These are phyloP conservation scores for Nomada fucata DNA, from an alignment of 2,888 invertebrate species.

Conservation along the genomic window DNA sequence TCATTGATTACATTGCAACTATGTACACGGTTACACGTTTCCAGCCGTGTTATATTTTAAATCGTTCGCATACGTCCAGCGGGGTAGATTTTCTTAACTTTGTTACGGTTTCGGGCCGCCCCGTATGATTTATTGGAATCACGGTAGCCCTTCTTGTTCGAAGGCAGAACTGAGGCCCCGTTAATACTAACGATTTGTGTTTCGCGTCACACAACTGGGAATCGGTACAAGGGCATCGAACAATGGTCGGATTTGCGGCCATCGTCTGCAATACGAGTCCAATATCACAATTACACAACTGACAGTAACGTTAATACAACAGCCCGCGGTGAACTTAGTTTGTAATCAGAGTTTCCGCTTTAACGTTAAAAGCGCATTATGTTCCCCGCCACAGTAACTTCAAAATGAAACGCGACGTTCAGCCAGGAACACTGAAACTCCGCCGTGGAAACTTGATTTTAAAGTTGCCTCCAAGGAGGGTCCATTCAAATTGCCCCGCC, in stretches of 20 bases:
- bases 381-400: constrained; percentile 3
- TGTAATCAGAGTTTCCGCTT: constrained; percentile 24
- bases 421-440: constrained; percentile 5
- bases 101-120: not conserved
- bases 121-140: not conserved
- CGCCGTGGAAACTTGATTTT: constrained; percentile 13
- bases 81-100: not conserved
- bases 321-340: constrained; percentile 19
- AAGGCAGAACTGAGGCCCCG: constrained; percentile 13
- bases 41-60: no score
- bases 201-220: constrained; percentile 15
- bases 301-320: constrained; percentile 19
- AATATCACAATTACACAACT: constrained; percentile 28
- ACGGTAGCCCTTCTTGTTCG: not conserved
- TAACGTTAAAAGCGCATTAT: constrained; percentile 37
- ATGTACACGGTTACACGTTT: no score
- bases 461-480: constrained; percentile 16
- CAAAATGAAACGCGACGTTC: constrained; percentile 27
- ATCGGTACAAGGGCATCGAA: constrained; percentile 4
- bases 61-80: not conserved
- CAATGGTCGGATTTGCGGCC: constrained; percentile 8
- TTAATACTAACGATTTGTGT: constrained; percentile 39
- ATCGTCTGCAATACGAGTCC: constrained; percentile 6
- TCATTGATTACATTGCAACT: no score
- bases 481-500: not conserved